Percentiles rank a stretch among this genome's conserved stretches.
Evolutionary conservation across 2,113 vertebrate genomes (phyloP).

Genomic region (Cnemophilus loriae): DNA sequence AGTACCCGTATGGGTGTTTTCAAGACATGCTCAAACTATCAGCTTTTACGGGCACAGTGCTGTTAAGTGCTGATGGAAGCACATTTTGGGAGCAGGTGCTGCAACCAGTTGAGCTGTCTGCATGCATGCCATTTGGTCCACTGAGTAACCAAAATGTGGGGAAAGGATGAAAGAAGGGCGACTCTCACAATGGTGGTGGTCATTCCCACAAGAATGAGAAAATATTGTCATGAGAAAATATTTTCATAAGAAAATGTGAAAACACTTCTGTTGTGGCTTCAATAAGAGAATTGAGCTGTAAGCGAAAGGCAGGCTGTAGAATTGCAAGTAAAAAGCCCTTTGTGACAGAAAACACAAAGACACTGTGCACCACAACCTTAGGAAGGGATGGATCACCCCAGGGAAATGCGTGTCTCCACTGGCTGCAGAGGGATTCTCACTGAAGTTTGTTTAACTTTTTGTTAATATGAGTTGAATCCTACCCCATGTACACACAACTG

Average conservation of each 20-base stretch:
- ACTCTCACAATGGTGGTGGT: background rate
- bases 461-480: background rate
- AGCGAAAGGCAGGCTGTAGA: background rate
- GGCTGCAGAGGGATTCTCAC: background rate
- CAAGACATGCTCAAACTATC: background rate
- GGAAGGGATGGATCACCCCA: background rate
- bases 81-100: background rate
- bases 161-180: background rate
- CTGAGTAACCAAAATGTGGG: background rate
- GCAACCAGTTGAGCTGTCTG: background rate
- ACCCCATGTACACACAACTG: background rate
- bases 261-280: background rate
- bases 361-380: background rate
- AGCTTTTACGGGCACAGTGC: background rate
- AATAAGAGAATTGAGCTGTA: background rate
- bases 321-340: background rate
- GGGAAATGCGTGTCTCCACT: background rate
- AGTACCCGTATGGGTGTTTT: background rate
- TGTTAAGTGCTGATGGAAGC: background rate
- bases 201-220: accelerated
- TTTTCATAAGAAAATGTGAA: background rate
- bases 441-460: background rate
- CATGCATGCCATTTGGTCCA: background rate
- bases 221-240: background rate
- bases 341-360: background rate